Percentiles rank a stretch among this genome's conserved stretches.
Evolutionary conservation across 2,113 vertebrate species (phyloP).

Genomic region (Balaenoptera acutorostrata): DNA sequence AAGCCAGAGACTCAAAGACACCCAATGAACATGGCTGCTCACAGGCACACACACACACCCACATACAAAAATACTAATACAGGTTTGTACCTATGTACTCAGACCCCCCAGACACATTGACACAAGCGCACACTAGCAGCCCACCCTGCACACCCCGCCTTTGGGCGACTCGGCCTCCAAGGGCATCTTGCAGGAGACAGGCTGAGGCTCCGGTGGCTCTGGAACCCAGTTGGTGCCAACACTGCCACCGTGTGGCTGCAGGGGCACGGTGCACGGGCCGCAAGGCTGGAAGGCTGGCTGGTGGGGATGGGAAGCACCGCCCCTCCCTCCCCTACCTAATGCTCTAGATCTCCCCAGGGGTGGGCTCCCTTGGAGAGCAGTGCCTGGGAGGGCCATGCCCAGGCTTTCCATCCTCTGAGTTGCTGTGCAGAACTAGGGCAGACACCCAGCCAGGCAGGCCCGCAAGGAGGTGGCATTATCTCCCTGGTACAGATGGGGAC

Average conservation of each 20-base stretch:
- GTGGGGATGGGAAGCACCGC: neutral
- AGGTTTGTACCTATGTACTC: neutral
- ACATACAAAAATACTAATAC: neutral
- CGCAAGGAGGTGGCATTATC: neutral
- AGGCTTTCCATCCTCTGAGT: neutral
- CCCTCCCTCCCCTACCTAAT: fast-evolving
- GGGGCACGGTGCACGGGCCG: neutral
- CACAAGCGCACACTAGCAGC: neutral
- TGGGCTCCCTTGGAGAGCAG: neutral
- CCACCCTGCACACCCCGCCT: neutral
- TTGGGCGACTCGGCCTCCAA: neutral
- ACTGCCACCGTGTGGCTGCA: slow-evolving; percentile 71
- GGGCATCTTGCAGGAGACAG: neutral
- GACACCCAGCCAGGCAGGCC: neutral
- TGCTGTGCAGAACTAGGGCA: neutral
- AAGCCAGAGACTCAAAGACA: slow-evolving; percentile 7
- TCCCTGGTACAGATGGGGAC: neutral
- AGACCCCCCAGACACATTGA: neutral
- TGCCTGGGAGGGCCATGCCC: neutral
- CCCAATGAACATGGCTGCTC: fast-evolving
- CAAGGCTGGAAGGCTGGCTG: neutral
- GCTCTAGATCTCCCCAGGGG: neutral
- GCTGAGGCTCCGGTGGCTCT: neutral
- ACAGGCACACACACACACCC: neutral
- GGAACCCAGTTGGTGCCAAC: slow-evolving; percentile 63